Evolutionary conservation across 2,797 vertebrate genomes (phyloP), one percentile per base, ranked within the genome.

Genomic region (Sebastes baramenuke): DNA sequence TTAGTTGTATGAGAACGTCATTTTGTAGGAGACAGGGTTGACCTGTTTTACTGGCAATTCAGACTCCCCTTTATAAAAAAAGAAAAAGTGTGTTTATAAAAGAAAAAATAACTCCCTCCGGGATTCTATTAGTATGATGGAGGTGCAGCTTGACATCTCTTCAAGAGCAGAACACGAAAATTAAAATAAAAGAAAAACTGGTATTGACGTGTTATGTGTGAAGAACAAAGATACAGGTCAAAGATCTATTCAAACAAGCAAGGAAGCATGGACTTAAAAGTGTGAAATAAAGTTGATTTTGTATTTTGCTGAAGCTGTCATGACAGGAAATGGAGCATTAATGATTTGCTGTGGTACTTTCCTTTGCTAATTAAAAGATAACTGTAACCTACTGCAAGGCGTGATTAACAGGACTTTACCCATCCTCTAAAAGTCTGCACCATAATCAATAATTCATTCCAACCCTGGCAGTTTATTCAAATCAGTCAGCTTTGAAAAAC

Each of bases 361-460:
- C 75, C 36, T 82, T 86, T 76, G 83, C 84, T 92, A 91, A 93
- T 94, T 93, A 95, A 92, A 87, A 93, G 89, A 92, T 90, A 88
- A 91, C 78, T 88, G 82, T 76, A 75, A 90, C 81, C 80, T 76
- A 90, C 80, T 83, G 82, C 71, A 66, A 89, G 77, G 67, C 73
- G 67, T 88, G 82, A 92, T 92, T 93, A 91, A 82, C 88, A 84
- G 84, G 88, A 87, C 87, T 90, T 87, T 87, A 80, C 62, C 80
- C 80, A 67, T 87, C 82, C 64, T 84, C 80, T 88, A 84, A 75
- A 91, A 90, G 86, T 88, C 81, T 92, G 79, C 82, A 79, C 81
- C 72, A 25, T 81, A 78, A 94, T 95, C 93, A 95, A 95, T 95
- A 95, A 96, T 95, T 93, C 87, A 95, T 94, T 92, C 77, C 80